Evolutionary conservation across 2,797 vertebrate species (phyloP).

Genomic region (Eptatretus atami): DNA sequence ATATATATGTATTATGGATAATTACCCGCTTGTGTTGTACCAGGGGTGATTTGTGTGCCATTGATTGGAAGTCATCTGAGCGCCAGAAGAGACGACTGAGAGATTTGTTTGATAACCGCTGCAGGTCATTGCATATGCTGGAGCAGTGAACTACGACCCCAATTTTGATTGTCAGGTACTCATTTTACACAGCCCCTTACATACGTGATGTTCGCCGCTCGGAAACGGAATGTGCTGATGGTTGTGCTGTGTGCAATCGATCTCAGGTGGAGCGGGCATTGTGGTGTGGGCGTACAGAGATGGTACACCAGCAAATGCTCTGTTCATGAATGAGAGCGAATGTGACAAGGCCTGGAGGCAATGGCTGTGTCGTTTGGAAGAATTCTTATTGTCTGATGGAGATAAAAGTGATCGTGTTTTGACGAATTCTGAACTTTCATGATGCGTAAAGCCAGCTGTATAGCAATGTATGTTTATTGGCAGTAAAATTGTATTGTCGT

Average conservation of each 20-base stretch:
- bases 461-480: too few species aligned
- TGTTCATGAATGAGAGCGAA: conserved; percentile 26
- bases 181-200: too few species aligned
- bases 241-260: too few species aligned
- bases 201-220: too few species aligned
- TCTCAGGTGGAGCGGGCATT: conserved; percentile 47
- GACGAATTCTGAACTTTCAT: neutral
- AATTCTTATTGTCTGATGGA: conserved; percentile 14
- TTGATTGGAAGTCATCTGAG: conserved; percentile 93
- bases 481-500: too few species aligned
- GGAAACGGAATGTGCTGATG: too few species aligned
- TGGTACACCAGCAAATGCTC: conserved; percentile 45
- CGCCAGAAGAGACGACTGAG: conserved; percentile 42
- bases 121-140: conserved; percentile 63
- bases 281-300: conserved; percentile 82
- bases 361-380: conserved; percentile 51
- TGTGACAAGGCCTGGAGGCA: conserved; percentile 42
- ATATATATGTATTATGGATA: neutral
- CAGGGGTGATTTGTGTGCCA: conserved; percentile 50
- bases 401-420: conserved; percentile 3
- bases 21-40: conserved; percentile 7
- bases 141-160: conserved; percentile 46
- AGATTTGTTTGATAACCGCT: conserved; percentile 68
- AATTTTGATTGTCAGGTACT: conserved; percentile 66
- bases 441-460: too few species aligned